Percentiles rank a stretch among this genome's conserved stretches.
Evolutionary conservation across 92 coral and sea anemone genomes (phyloP).

Genomic region (Heliopora coerulea): DNA sequence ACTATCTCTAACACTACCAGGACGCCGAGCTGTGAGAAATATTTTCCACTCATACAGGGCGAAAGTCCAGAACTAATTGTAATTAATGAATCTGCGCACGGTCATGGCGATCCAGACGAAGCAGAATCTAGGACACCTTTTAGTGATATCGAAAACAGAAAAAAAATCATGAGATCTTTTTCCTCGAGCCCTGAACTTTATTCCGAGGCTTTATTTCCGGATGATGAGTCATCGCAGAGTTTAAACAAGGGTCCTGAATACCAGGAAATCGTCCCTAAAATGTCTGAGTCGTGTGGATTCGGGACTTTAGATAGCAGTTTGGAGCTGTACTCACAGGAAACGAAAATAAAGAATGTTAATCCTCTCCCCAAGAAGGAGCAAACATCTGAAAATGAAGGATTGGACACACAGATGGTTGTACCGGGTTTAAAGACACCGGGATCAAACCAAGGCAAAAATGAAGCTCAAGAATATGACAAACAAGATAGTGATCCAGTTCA

Average conservation of each 20-base stretch:
- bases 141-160: background rate
- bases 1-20: background rate
- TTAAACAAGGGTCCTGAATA: background rate
- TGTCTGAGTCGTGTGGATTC: slow-evolving; percentile 17
- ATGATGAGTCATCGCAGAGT: background rate
- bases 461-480: background rate
- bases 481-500: background rate
- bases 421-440: background rate
- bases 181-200: slow-evolving; percentile 28
- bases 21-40: background rate
- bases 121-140: background rate
- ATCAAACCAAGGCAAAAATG: background rate
- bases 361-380: background rate
- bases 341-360: background rate
- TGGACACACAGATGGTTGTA: background rate
- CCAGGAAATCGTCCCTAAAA: background rate
- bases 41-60: background rate
- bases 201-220: slow-evolving; percentile 25
- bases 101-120: background rate
- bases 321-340: background rate
- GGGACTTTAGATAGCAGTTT: background rate
- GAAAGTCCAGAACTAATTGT: slow-evolving; percentile 35
- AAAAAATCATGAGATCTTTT: background rate
- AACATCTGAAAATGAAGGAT: background rate
- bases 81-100: background rate